Base-by-base conservation (phyloP, 2,797 vertebrate genomes). In the Xenentodon cancila region DNA sequence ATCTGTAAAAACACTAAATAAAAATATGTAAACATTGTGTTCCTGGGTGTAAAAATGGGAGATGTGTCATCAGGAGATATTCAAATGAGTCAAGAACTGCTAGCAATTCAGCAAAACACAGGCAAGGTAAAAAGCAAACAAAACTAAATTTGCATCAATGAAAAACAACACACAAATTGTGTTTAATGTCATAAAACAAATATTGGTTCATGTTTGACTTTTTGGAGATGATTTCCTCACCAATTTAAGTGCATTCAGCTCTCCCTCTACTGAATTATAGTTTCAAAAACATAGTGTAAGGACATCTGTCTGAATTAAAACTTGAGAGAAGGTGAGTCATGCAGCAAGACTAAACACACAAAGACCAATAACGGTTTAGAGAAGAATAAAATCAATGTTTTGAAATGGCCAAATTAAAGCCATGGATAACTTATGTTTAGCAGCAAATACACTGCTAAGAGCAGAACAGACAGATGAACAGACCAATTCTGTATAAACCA, bases 221-320 rank as follows among this genome's bases (percentile, higher is more conserved):
- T 43, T 19, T 46, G 44, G 44, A 46, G n/a, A 46, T 46, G 0
- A 18, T 18, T 19, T 11, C 44, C n/a, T 46, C 34, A n/a, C 16
- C n/a, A 46, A 18, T 1, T 46, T 1, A 46, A 18, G 4, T n/a
- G 6, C 18, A 19, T 18, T 19, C 18, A 18, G 18, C 7, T 46
- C n/a, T 18, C 17, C 19, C 11, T 30, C 7, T 30, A 8, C 30
- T 30, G 37, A 40, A 15, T 40, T 15, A 15, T 40, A 40, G n/a
- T n/a, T n/a, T 13, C 13, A 40, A 3, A 40, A 40, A 15, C 34
- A 40, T 40, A 9, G 22, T 3, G 1, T 54, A 32, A 48, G 22
- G 34, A 60, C 20, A 61, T 43, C 34, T 45, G 18, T 62, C 50
- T 53, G 25, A 62, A 19, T 17, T 43, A 18, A 44, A 20, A 17